A percentile compares a stretch with the other conserved stretches of the same genome.
These are phyloP conservation scores for Pygocentrus nattereri DNA, from an alignment of 2,797 vertebrate genomes.

Conservation along the genomic window DNA sequence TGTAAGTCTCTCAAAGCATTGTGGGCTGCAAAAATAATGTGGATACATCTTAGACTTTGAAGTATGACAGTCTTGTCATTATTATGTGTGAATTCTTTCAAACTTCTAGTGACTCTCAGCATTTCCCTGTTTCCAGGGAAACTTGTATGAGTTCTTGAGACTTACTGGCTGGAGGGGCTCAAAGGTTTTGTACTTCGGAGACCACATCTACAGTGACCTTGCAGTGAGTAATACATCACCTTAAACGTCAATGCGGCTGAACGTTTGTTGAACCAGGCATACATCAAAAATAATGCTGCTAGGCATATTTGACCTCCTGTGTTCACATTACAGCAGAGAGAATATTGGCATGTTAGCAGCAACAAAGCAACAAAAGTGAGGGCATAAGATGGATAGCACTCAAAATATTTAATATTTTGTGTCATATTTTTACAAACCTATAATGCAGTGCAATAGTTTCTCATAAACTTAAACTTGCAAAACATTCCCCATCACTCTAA, in stretches of 20 bases:
- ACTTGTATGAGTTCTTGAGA: slow-evolving; percentile 97
- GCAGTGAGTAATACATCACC: slow-evolving; percentile 83
- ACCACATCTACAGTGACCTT: slow-evolving; percentile 99
- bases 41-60: no score
- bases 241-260: not conserved
- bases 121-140: slow-evolving; percentile 82
- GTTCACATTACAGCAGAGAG: not conserved
- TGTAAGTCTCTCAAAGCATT: no score
- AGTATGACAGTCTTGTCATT: not conserved
- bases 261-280: not conserved
- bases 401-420: no score
- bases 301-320: not conserved
- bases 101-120: slow-evolving; percentile 21
- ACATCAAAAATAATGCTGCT: not conserved
- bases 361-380: not conserved
- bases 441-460: no score
- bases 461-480: no score
- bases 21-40: no score
- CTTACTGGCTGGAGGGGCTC: slow-evolving; percentile 98
- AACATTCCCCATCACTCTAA: no score
- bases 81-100: not conserved
- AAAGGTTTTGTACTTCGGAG: slow-evolving; percentile 97
- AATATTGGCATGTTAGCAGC: not conserved
- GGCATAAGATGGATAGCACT: not conserved
- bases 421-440: no score